Percentiles rank a stretch among this genome's conserved stretches.
Conservation (phyloP, 2,797 vertebrate genomes). For the Zonotrichia albicollis region DNA sequence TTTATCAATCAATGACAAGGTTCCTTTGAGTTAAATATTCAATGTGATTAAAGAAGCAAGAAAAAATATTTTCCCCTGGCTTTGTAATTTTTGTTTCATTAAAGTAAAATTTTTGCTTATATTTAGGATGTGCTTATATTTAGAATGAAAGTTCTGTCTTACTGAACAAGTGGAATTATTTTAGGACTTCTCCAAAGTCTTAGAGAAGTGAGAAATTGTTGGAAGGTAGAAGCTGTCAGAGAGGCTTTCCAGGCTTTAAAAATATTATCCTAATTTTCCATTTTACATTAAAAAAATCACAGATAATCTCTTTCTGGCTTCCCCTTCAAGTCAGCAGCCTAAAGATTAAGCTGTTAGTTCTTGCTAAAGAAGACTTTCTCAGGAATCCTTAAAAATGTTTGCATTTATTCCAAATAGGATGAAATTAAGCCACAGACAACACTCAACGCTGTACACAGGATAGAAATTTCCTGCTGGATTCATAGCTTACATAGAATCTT, state of each 20-base stretch:
- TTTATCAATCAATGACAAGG: neutral
- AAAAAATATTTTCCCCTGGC: neutral
- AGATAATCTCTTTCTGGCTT: neutral
- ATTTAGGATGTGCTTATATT: neutral
- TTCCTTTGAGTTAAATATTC: neutral
- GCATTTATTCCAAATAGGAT: neutral
- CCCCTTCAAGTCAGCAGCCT: neutral
- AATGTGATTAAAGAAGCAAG: neutral
- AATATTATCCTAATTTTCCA: conserved; percentile 4
- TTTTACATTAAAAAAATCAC: conserved; percentile 14
- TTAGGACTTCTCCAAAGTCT: neutral
- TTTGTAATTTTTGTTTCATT: neutral
- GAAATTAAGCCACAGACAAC: neutral
- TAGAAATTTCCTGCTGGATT: neutral
- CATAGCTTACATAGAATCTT: neutral
- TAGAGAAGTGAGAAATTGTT: neutral
- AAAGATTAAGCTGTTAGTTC: conserved; percentile 8
- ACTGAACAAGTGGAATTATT: neutral
- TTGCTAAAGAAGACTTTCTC: neutral
- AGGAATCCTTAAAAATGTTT: neutral
- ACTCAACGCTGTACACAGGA: neutral
- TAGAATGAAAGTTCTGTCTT: neutral
- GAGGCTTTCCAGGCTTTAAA: neutral
- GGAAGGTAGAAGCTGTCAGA: neutral
- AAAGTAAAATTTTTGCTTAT: neutral